Percentiles rank a stretch among this genome's conserved stretches.
phyloP scores from a whole-genome alignment of 2,113 vertebrate genomes.

The Leucosticte australis region DNA sequence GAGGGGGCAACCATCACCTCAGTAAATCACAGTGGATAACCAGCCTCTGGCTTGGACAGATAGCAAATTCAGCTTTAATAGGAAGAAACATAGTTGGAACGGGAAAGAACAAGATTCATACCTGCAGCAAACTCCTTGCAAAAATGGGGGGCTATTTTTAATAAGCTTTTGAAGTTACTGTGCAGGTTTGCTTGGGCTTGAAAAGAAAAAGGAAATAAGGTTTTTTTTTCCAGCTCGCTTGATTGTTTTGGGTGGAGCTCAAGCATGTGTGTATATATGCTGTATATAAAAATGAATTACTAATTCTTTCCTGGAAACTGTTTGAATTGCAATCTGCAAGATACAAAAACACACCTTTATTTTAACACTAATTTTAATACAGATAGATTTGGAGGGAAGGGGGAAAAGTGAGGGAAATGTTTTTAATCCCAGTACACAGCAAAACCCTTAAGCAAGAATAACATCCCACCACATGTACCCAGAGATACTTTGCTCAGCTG shows the following conservation, averaged over 20 bases:
- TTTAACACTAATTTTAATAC: conserved; percentile 51
- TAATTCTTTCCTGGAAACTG: conserved; percentile 75
- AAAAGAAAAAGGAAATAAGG: conserved; percentile 66
- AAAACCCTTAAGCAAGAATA: conserved; percentile 53
- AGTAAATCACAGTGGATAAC: conserved; percentile 48
- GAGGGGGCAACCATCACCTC: not conserved
- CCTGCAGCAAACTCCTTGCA: conserved; percentile 25
- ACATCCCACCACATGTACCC: not conserved
- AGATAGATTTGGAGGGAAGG: not conserved
- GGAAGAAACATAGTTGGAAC: not conserved
- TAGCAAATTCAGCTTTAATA: conserved; percentile 52
- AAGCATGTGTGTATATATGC: conserved; percentile 1
- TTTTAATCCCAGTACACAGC: conserved; percentile 23
- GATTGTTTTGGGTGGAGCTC: conserved; percentile 66
- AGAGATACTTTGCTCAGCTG: not conserved
- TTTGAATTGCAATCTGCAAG: conserved; percentile 79
- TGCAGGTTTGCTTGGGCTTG: conserved; percentile 40
- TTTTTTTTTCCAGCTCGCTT: conserved; percentile 57
- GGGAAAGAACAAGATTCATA: not conserved
- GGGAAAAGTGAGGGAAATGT: not conserved
- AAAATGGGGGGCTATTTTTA: conserved; percentile 4
- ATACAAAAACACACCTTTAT: conserved; percentile 72
- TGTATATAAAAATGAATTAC: conserved; percentile 68
- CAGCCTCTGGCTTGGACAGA: conserved; percentile 40
- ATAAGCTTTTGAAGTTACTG: conserved; percentile 27